These are phyloP conservation scores for Phataginus tricuspis DNA, from an alignment of 2,797 vertebrate species.

Conservation along the genomic window DNA sequence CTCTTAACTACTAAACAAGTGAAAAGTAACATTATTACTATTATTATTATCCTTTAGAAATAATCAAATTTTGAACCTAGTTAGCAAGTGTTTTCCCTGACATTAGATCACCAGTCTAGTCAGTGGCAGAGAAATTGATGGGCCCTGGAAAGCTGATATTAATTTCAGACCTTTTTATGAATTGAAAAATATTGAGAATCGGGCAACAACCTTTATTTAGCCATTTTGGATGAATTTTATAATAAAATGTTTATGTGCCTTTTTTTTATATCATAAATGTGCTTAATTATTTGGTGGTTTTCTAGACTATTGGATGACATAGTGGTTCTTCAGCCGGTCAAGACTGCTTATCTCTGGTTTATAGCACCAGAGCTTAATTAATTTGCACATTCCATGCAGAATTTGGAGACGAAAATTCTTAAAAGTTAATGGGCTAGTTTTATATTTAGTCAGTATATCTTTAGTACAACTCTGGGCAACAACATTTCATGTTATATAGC, in stretches of 20 bases:
- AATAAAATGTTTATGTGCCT: slow-evolving; percentile 67
- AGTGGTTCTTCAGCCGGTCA: slow-evolving; percentile 41
- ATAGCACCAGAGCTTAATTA: slow-evolving; percentile 72
- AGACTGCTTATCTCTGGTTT: slow-evolving; percentile 67
- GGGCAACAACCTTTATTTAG: slow-evolving; percentile 59
- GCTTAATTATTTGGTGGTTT: slow-evolving; percentile 69
- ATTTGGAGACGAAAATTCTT: slow-evolving; percentile 74
- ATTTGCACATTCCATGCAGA: slow-evolving; percentile 53
- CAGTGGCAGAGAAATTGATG: neutral
- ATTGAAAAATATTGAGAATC: slow-evolving; percentile 53
- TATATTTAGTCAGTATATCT: slow-evolving; percentile 74
- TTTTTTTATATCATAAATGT: slow-evolving; percentile 72
- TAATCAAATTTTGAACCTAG: neutral
- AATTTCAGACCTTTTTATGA: slow-evolving; percentile 23
- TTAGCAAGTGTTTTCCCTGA: neutral
- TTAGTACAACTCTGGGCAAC: slow-evolving; percentile 53
- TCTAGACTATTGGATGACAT: slow-evolving; percentile 35
- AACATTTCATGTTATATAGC: slow-evolving; percentile 32
- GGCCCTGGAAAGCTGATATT: neutral
- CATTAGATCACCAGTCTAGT: neutral
- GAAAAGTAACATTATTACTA: neutral
- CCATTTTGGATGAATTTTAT: slow-evolving; percentile 63
- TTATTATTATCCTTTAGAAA: neutral
- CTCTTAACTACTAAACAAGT: neutral
- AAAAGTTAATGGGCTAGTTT: slow-evolving; percentile 79